Base-by-base conservation (phyloP, 2,797 vertebrate species). In the Acrocephalus scirpaceus region DNA sequence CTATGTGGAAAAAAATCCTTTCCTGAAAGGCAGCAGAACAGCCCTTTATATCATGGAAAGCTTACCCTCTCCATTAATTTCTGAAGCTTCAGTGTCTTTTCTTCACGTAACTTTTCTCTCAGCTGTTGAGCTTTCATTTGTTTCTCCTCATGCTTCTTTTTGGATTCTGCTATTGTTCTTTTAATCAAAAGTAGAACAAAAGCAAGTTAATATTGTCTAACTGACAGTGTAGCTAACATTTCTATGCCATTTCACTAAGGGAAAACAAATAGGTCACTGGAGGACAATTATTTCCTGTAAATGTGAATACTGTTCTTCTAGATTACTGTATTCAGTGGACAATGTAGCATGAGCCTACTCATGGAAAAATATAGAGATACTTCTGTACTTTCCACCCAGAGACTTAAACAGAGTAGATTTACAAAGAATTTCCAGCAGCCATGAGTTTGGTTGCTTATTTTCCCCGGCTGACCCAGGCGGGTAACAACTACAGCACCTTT, bases 91-190 rank as follows among this genome's bases (percentile, higher is more conserved):
- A 99, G 97, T 4, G 99, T 98, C 98, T 99, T 99, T 97, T 99
- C 99, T 96, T 99, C 99, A 38, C 99, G 98, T 54, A 99, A 98
- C 95, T 99, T 99, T 95, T 99, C 99, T 90, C 99, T 98, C 80
- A 99, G 98, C 97, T 99, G 99, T 96, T 99, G 99, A 32, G 99
- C 99, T 98, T 99, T 99, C 97, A 99, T 99, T 98, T 99, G 99
- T 93, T 99, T 99, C 97, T 99, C 99, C 97, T 99, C 99, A 30
- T 99, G 99, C 97, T 99, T 99, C 98, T 99, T 99, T 98, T 99
- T 99, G 30, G 99, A 99, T 97, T 99, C 99, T 18, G 99, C 99
- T 88, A 99, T 99, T 91, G 99, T 99, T 97, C 99, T 99, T 98
- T 97, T 92, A 97, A 97, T 34, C 98, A 93, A 98, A 98, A 82